These are phyloP conservation scores for Clivina fossor DNA, from an alignment of 2,888 invertebrate species.

Conservation along the genomic window DNA sequence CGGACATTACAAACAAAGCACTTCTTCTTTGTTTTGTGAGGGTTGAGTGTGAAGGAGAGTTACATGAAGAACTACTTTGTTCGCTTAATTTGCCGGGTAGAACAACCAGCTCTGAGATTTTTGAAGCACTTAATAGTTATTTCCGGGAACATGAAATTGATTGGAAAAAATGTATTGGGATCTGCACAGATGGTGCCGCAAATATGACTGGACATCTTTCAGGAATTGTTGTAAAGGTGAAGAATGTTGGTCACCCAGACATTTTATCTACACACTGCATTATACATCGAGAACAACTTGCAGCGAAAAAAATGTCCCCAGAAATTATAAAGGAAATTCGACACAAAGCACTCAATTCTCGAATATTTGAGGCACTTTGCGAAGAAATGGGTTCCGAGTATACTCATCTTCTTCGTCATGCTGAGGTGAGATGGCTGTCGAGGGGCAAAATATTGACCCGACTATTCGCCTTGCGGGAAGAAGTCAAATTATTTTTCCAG, in stretches of 20 bases:
- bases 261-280: slow-evolving; percentile 29
- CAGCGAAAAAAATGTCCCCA: slow-evolving; percentile 29
- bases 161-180: slow-evolving; percentile 31
- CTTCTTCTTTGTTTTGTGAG: slow-evolving; percentile 31
- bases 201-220: slow-evolving; percentile 21
- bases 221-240: slow-evolving; percentile 20
- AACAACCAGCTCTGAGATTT: slow-evolving; percentile 32
- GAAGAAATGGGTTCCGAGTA: slow-evolving; percentile 33
- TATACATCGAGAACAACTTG: slow-evolving; percentile 28
- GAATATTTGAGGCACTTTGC: slow-evolving; percentile 29
- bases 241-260: slow-evolving; percentile 16
- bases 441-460: slow-evolving; percentile 33
- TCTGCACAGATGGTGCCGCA: slow-evolving; percentile 28
- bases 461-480: slow-evolving; percentile 27
- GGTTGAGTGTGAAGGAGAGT: slow-evolving; percentile 23
- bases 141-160: slow-evolving; percentile 21
- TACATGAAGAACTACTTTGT: slow-evolving; percentile 34
- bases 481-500: slow-evolving; percentile 30
- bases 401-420: slow-evolving; percentile 34
- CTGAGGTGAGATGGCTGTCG: slow-evolving; percentile 37
- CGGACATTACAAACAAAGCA: slow-evolving; percentile 16
- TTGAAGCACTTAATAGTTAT: slow-evolving; percentile 30
- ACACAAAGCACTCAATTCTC: slow-evolving; percentile 24
- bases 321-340: slow-evolving; percentile 31
- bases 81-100: slow-evolving; percentile 22